Percentiles rank a stretch among this genome's conserved stretches.
Conservation (phyloP, 2,888 invertebrate species). For the Coenonympha arcania region DNA sequence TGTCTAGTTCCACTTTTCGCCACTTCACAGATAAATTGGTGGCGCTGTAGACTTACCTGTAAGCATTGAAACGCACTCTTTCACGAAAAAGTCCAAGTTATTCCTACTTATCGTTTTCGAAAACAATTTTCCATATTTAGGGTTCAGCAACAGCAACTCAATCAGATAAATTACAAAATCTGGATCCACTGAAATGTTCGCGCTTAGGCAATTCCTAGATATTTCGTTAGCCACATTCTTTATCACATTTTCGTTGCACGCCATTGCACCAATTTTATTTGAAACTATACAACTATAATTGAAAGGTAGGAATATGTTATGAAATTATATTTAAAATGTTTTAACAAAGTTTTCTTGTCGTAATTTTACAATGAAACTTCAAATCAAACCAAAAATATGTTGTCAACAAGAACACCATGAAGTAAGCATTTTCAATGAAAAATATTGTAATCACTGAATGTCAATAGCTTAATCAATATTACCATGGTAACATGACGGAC, state of each 20-base stretch:
- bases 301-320: not conserved
- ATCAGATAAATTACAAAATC: conserved; percentile 72
- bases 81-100: conserved; percentile 70
- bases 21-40: too few relatives aligned
- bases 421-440: not conserved
- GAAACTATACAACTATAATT: not conserved
- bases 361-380: too few relatives aligned
- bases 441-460: not conserved
- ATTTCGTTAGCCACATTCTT: conserved; percentile 76
- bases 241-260: conserved; percentile 65
- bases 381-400: too few relatives aligned
- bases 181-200: conserved; percentile 54
- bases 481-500: conserved; percentile 21
- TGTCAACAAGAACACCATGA: too few relatives aligned
- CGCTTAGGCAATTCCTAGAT: conserved; percentile 64
- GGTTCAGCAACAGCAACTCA: conserved; percentile 70
- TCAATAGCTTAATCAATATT: conserved; percentile 21
- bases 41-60: conserved; percentile 52
- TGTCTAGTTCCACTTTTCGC: too few relatives aligned
- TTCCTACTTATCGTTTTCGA: conserved; percentile 60
- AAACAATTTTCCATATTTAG: conserved; percentile 71
- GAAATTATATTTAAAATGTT: not conserved
- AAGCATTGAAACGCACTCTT: conserved; percentile 64
- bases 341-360: too few relatives aligned
- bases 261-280: conserved; percentile 48